These are phyloP conservation scores for Pogonomyrmex barbatus DNA, from an alignment of 1,140 invertebrate genomes.

Conservation along the genomic window DNA sequence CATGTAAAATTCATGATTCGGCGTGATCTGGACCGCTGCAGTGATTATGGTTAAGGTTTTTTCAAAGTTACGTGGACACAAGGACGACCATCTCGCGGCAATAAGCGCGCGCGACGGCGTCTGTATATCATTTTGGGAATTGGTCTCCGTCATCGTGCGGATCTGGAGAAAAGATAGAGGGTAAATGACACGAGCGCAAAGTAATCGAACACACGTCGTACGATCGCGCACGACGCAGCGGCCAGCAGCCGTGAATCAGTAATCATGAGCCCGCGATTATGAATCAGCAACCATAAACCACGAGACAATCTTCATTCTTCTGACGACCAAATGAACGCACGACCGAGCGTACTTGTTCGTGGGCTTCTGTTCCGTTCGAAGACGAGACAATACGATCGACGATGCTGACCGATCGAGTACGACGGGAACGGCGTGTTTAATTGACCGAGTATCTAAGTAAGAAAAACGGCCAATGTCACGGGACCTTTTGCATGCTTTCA, in stretches of 20 bases:
- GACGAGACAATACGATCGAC: conserved; percentile 49
- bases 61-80: conserved; percentile 57
- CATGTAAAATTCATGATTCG: conserved; percentile 54
- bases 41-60: conserved; percentile 57
- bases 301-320: conserved; percentile 61
- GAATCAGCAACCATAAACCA: neutral
- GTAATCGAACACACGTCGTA: conserved; percentile 22
- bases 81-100: conserved; percentile 45
- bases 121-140: conserved; percentile 36
- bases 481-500: conserved; percentile 78
- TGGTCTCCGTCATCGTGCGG: conserved; percentile 25
- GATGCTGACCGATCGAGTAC: conserved; percentile 46
- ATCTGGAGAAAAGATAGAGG: too few relatives aligned
- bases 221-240: conserved; percentile 18
- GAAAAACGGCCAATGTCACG: conserved; percentile 76
- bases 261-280: neutral
- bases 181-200: neutral
- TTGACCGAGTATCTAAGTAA: conserved; percentile 32
- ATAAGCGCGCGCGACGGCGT: conserved; percentile 25
- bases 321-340: conserved; percentile 38
- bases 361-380: conserved; percentile 48
- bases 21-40: conserved; percentile 34
- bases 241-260: conserved; percentile 20
- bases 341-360: conserved; percentile 52
- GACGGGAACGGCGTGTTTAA: conserved; percentile 20